Conservation (phyloP, 2,797 vertebrate species). For the Anas bahamensis region DNA sequence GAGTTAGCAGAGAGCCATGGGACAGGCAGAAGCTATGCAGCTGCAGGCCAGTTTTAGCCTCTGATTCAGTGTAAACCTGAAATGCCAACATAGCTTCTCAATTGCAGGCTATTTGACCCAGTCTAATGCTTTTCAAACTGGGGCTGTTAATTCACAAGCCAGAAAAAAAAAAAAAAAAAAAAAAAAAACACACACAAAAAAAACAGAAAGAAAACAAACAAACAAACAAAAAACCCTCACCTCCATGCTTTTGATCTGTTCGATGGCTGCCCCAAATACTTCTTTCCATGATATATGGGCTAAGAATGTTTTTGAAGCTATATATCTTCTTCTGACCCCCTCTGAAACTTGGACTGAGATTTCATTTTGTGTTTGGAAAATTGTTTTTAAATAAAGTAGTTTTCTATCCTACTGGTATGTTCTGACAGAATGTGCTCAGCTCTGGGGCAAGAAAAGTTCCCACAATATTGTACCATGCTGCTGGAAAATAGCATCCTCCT, state of each 20-base stretch:
- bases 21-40: neutral
- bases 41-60: neutral
- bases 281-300: neutral
- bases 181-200: too few species aligned
- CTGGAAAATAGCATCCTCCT: too few species aligned
- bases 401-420: neutral
- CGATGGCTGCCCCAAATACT: neutral
- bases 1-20: neutral
- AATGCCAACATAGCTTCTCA: neutral
- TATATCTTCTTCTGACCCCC: neutral
- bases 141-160: neutral
- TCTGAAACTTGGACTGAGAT: neutral
- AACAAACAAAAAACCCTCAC: too few species aligned
- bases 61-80: neutral
- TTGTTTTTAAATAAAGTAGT: neutral
- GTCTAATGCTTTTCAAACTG: neutral
- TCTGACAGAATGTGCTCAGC: neutral
- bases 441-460: neutral
- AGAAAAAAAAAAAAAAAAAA: too few species aligned
- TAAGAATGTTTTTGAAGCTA: neutral
- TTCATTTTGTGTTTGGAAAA: neutral
- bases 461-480: accelerated
- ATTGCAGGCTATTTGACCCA: neutral
- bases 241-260: neutral
- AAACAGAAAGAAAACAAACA: too few species aligned